Evolutionary conservation across 1,140 invertebrate genomes (phyloP), one percentile per base, ranked within the genome.

Genomic region (Polypedilum pembai): DNA sequence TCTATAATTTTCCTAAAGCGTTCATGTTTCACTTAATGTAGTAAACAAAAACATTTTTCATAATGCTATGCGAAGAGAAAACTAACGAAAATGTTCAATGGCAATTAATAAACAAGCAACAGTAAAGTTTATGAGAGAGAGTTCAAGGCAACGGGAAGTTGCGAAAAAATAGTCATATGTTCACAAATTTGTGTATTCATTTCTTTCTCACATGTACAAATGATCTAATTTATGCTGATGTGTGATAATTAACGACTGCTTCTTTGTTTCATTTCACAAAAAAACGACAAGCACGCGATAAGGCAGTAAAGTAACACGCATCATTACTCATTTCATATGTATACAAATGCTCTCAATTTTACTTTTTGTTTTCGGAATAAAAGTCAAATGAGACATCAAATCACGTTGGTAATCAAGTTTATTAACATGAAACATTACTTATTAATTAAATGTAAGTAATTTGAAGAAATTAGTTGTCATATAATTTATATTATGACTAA

Each of bases 91-190:
- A 56, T 56, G 3, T 12, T 56, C 45, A 56, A 33, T 33, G 24
- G 45, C 45, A 56, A 56, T 56, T 56, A 56, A 56, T 56, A 56
- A 12, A 4, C 12, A 12, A 56, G n/a, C 12, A 56, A 56, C 45
- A 56, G 45, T 56, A 56, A 56, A 56, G 24, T n/a, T 56, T 56
- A 56, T 45, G 8, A 10, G 41, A 56, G 45, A 56, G n/a, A 56
- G 45, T 56, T 56, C 45, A 56, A 56, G 45, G 45, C 45, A 56
- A 56, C 45, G 45, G 45, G 45, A 56, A 56, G 45, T 56, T 56
- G 45, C 45, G 45, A 56, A 56, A 56, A 56, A n/a, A 33, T 4
- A 56, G 45, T 56, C 12, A 56, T 56, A 33, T 33, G 15, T 45
- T 12, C 41, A 45, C 41, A 2, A 45, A 45, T 45, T 12, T 45